Base-by-base conservation (phyloP, 2,888 invertebrate species). In the Noctua fimbriata region DNA sequence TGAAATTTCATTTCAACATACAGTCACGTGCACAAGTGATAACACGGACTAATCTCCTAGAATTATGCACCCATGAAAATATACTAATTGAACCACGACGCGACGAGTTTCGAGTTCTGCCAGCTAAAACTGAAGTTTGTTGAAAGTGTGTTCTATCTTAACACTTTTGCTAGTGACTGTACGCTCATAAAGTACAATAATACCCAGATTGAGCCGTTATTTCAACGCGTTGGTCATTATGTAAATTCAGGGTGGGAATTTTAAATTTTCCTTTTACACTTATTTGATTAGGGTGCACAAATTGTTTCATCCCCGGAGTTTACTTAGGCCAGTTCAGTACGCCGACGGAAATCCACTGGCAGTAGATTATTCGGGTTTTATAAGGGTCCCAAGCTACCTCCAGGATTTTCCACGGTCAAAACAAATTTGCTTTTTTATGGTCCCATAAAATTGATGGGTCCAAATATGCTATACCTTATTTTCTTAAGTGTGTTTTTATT, bases 251-350 rank as follows among this genome's bases (percentile, higher is more conserved):
- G 88, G 86, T 81, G 88, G 91, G 90, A 94, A 93, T 94, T 95
- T 94, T 89, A 94, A 95, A 94, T 93, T 93, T 92, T 90, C 92
- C 92, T 91, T 93, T 93, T 92, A 92, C 92, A 92, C 92, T 93
- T 95, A 94, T 95, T 95, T 95, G 94, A 94, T 95, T 94, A 94
- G 94, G 94, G 92, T 91, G 90, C 93, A 92, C 94, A 94, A 95
- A 95, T 95, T 93, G 94, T 94, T 94, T 94, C 92, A 94, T 94
- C 93, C 93, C 89, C 86, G 44, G 86, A 88, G 93, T 93, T 93
- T 93, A 89, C 92, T 93, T 92, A 92, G 92, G 93, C 88, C 58
- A 82, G 86, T 87, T 85, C 83, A 89, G 89, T 88, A 81, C 79
- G 79, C 81, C 81, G 81, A 85, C 90, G 86, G 87, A 88, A 89